Evolutionary conservation across 2,113 vertebrate species (phyloP).

Genomic region (Pachycephala philippinensis): DNA sequence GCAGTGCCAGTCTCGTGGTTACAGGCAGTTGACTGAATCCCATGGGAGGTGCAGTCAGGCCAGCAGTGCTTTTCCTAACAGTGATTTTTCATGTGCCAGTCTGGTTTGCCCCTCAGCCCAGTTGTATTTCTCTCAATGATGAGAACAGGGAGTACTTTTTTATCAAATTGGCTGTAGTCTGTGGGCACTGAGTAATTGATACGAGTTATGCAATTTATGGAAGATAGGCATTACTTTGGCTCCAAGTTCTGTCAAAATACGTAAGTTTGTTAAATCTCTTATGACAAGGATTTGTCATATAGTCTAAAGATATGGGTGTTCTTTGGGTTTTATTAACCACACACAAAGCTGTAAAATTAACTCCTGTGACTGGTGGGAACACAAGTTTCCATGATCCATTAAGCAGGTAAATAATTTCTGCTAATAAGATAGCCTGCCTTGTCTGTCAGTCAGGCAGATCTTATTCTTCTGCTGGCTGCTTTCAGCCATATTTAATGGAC

Average conservation of each 20-base stretch:
- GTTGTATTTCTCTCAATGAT: neutral
- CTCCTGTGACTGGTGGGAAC: neutral
- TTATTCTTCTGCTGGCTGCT: neutral
- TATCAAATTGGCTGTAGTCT: neutral
- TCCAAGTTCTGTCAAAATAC: neutral
- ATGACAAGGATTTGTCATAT: neutral
- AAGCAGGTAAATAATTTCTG: neutral
- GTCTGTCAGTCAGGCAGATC: neutral
- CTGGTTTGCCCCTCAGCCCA: neutral
- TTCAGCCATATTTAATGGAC: neutral
- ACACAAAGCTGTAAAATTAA: neutral
- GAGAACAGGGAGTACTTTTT: neutral
- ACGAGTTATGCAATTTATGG: neutral
- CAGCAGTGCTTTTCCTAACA: neutral
- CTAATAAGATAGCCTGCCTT: neutral
- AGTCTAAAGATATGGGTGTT: neutral
- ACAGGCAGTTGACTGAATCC: conserved; percentile 12
- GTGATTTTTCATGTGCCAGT: neutral
- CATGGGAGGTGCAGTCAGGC: neutral
- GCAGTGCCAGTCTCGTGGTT: conserved; percentile 4
- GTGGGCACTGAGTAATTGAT: neutral
- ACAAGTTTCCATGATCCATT: neutral
- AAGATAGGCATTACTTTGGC: neutral
- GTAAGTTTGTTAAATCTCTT: neutral
- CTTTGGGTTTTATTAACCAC: neutral